phyloP scores from a whole-genome alignment of 2,113 vertebrate genomes.

The Bostrychus sinensis region DNA sequence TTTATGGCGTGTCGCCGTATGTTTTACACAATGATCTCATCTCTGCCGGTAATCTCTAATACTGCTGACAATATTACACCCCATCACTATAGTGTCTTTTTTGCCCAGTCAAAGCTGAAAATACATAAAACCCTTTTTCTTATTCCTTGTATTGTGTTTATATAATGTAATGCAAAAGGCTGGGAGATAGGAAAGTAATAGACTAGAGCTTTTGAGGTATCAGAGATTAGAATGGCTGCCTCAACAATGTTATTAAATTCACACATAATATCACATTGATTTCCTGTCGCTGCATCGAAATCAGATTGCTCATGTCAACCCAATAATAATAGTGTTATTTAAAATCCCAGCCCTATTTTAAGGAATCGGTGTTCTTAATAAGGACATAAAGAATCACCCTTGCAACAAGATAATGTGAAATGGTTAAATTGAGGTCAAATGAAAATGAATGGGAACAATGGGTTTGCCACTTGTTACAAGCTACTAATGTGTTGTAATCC shows the following conservation, averaged over 20 bases:
- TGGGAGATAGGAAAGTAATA: constrained; percentile 24
- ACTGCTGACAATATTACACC: constrained; percentile 40
- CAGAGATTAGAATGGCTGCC: constrained; percentile 19
- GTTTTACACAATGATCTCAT: constrained; percentile 48
- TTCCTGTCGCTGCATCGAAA: constrained; percentile 14
- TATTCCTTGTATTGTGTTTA: constrained; percentile 2
- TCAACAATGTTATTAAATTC: constrained; percentile 3
- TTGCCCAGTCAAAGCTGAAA: constrained; percentile 13
- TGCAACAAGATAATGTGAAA: neutral
- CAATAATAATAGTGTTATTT: constrained; percentile 19
- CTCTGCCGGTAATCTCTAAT: constrained; percentile 43
- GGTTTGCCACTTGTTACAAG: neutral
- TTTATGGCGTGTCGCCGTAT: constrained; percentile 36
- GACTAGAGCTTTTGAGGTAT: neutral
- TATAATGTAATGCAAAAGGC: constrained; percentile 5
- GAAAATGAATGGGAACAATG: neutral
- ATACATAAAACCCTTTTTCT: neutral
- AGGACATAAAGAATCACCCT: constrained; percentile 6
- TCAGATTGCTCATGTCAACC: constrained; percentile 23
- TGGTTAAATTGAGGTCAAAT: constrained; percentile 1
- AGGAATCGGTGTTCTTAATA: constrained; percentile 11
- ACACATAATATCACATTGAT: constrained; percentile 41
- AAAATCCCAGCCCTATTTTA: constrained; percentile 17
- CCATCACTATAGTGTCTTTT: constrained; percentile 9
- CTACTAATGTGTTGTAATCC: neutral